Percentiles rank a stretch among this genome's conserved stretches.
Evolutionary conservation across 2,113 vertebrate species (phyloP).

Genomic region (Anser brachyrhynchus): DNA sequence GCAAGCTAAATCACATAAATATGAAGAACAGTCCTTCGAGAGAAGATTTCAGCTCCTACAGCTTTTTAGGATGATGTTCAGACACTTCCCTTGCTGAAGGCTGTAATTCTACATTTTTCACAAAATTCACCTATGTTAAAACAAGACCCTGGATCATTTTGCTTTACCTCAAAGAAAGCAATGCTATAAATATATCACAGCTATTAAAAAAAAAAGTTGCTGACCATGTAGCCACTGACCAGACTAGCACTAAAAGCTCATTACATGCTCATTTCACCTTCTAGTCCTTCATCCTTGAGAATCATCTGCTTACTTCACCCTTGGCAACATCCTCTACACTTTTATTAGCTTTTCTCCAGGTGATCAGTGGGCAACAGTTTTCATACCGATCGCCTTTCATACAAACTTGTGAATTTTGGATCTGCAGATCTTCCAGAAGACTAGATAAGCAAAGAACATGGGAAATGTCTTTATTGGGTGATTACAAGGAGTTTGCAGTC

Average conservation of each 20-base stretch:
- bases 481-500: not conserved
- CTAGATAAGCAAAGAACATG: not conserved
- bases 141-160: not conserved
- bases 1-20: not conserved
- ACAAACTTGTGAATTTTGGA: not conserved
- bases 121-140: not conserved
- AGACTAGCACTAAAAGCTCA: not conserved
- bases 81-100: not conserved
- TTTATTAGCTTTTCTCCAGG: not conserved
- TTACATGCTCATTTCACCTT: not conserved
- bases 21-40: not conserved
- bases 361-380: not conserved
- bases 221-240: not conserved
- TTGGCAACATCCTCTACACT: not conserved
- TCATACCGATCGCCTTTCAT: not conserved
- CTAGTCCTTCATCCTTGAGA: not conserved
- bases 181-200: accelerated
- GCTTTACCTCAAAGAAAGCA: not conserved
- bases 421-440: not conserved
- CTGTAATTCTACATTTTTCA: not conserved
- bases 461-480: not conserved
- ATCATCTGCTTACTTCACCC: not conserved
- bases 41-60: not conserved
- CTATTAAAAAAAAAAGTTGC: not conserved
- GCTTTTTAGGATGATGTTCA: not conserved